phyloP scores from a whole-genome alignment of 2,113 vertebrate species.

The Carlito syrichta region DNA sequence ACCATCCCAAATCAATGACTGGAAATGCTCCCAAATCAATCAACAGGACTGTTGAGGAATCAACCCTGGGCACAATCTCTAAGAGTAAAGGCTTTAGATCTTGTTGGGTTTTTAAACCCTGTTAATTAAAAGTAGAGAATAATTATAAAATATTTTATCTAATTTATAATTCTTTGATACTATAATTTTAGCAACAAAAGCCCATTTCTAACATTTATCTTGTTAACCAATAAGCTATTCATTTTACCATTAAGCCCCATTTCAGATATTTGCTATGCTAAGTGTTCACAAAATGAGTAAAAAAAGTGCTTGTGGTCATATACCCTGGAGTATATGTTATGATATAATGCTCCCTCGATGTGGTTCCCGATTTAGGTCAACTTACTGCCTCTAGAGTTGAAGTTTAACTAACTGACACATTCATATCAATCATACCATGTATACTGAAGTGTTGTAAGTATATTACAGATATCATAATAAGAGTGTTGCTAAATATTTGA shows the following conservation, averaged over 20 bases:
- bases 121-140: background rate
- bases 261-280: background rate
- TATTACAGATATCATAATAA: background rate
- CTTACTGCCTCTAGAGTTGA: background rate
- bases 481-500: background rate
- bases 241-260: background rate
- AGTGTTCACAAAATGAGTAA: background rate
- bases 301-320: background rate
- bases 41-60: background rate
- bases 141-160: background rate
- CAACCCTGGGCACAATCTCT: background rate
- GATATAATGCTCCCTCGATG: background rate
- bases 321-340: background rate
- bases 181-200: constrained; percentile 12
- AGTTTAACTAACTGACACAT: background rate
- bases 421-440: background rate
- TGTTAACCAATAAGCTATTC: constrained; percentile 26
- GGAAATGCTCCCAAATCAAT: background rate
- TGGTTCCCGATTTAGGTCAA: background rate
- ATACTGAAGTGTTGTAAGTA: background rate
- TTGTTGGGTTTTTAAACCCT: background rate
- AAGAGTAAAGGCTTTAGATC: background rate
- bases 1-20: background rate
- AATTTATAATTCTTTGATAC: background rate
- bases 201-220: background rate